Base-by-base conservation (phyloP, 2,888 invertebrate genomes). In the Seira musarum region DNA sequence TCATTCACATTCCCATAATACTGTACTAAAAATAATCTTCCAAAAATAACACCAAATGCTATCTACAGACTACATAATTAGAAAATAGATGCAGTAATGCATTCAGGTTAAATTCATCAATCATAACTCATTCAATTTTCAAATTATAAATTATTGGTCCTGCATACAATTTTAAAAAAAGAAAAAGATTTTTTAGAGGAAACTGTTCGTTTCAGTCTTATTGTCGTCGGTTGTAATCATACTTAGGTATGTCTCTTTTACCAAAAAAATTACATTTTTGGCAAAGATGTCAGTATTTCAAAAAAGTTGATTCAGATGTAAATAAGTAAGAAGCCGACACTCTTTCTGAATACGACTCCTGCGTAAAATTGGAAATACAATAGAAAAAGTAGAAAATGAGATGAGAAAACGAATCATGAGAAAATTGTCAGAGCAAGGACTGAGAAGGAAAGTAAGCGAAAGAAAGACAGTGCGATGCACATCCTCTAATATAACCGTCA, bases 71-170 rank as follows among this genome's bases (percentile, higher is more conserved):
- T 30, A 30, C 30, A 30, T 5, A 30, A 30, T 30, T 5, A 2
- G 30, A 30, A 30, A 30, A 30, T n/a, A 8, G 30, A 30, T 8
- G 8, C 30, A 30, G n/a, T 8, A 30, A 30, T 30, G 8, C 30
- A 30, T 30, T 30, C 30, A 5, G 30, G 30, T 30, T 8, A 30
- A 30, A 30, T 30, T 53, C 40, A 53, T 53, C 13, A 13, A 53
- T 53, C 53, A 53, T 53, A 15, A 53, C 13, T 53, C 53, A 53
- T 53, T 53, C 53, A 53, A 17, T 53, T 13, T 53, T 53, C 53
- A 8, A 53, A 53, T 53, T 15, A 53, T 53, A 15, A 13, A 40
- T n/a, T n/a, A n/a, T n/a, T n/a, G 30, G 13, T 53, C 53, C 53
- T 3, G 15, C 53, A 40, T 40, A 40, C 40, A 8, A 40, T 40